These are phyloP conservation scores for Apodemia duryi DNA, from an alignment of 2,888 invertebrate species.

Conservation along the genomic window DNA sequence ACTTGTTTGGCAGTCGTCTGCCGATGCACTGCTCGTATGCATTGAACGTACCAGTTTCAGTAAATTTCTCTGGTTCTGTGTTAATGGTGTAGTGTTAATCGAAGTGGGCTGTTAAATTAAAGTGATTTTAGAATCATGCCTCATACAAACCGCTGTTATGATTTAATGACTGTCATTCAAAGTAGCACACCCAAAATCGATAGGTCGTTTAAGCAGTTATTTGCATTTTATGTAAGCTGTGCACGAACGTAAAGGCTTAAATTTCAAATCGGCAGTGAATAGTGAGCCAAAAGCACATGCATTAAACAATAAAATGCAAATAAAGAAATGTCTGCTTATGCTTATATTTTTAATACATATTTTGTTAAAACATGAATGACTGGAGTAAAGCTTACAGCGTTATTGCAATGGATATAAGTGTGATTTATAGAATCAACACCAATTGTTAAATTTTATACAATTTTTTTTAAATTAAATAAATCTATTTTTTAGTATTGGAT, in stretches of 20 bases:
- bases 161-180: slow-evolving; percentile 40
- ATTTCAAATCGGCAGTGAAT: slow-evolving; percentile 54
- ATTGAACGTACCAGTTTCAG: slow-evolving; percentile 79
- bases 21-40: slow-evolving; percentile 77
- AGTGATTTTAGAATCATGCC: slow-evolving; percentile 69
- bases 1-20: slow-evolving; percentile 74
- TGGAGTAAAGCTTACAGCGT: not conserved
- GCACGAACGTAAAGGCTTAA: slow-evolving; percentile 61
- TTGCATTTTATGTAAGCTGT: slow-evolving; percentile 78
- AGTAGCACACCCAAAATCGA: slow-evolving; percentile 46
- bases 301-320: slow-evolving; percentile 77
- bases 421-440: not conserved
- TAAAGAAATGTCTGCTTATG: slow-evolving; percentile 63
- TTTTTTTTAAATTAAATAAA: too few species aligned
- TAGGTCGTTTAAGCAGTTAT: slow-evolving; percentile 55
- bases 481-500: too few species aligned
- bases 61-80: slow-evolving; percentile 79
- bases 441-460: not conserved
- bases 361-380: not conserved
- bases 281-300: slow-evolving; percentile 73
- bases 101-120: slow-evolving; percentile 78
- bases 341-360: not conserved
- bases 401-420: not conserved
- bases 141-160: slow-evolving; percentile 59
- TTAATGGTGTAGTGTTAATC: slow-evolving; percentile 76